Evolutionary conservation across 2,888 invertebrate genomes (phyloP).

Genomic region (Chironomus riparius): DNA sequence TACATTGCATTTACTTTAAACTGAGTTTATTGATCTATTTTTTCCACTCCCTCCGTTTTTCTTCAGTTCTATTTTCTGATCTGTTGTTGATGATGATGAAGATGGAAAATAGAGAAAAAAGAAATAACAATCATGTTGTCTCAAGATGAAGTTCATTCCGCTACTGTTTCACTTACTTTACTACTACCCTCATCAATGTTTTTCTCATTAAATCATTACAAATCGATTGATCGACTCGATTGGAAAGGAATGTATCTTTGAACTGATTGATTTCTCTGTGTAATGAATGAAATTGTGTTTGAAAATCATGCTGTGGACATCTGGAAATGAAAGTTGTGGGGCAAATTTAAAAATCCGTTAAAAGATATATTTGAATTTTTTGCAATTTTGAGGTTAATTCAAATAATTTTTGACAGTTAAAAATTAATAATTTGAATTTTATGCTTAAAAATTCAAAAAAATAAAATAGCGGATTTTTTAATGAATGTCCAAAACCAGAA

Average conservation of each 20-base stretch:
- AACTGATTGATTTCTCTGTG: too few relatives aligned
- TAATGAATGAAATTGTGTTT: too few relatives aligned
- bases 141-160: background rate
- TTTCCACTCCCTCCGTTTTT: background rate
- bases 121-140: background rate
- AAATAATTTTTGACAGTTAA: too few relatives aligned
- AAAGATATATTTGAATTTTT: too few relatives aligned
- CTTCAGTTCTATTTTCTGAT: constrained; percentile 1
- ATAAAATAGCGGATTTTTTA: too few relatives aligned
- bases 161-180: background rate
- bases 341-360: too few relatives aligned
- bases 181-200: background rate
- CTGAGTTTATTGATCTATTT: background rate
- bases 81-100: background rate
- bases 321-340: too few relatives aligned
- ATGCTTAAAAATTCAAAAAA: too few relatives aligned
- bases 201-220: background rate
- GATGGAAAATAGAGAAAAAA: background rate
- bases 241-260: background rate
- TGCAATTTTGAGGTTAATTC: too few relatives aligned
- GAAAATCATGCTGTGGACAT: too few relatives aligned
- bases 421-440: too few relatives aligned
- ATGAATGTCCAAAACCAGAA: too few relatives aligned
- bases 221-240: background rate
- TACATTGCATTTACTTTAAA: background rate